Base-by-base conservation (phyloP, 2,797 vertebrate species). In the Acanthopagrus latus region DNA sequence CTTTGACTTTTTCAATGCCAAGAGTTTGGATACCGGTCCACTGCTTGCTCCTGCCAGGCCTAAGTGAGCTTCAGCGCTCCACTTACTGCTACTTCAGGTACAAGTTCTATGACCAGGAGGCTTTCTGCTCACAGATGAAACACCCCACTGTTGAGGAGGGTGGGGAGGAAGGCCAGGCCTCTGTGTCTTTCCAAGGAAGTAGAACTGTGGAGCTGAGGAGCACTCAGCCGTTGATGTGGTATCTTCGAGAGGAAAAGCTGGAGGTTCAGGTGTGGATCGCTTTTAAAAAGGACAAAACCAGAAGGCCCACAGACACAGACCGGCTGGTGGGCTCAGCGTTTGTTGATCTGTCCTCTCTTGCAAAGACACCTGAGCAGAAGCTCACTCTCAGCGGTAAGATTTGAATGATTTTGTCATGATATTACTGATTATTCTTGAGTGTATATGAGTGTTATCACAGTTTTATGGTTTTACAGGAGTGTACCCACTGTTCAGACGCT, bases 201-300 rank as follows among this genome's bases (percentile, higher is more conserved):
- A 91, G 71, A 71, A 93, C 84, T 20, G 75, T 96, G 77, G 92
- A 95, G 70, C 90, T 99, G 18, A 90, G 81, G 23, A 90, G 83
- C 77, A 94, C 93, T 62, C 97, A 92, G 65, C 96, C 97, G 0
- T 91, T 99, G 60, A 82, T 91, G 55, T 99, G 97, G 97, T 99
- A 98, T 90, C 93, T 99, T 58, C 93, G 93, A 68, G 97, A 99
- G 84, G 97, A 99, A 84, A 95, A 65, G 64, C 78, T 99, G 68
- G 98, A 99, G 88, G 91, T 99, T 71, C 98, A 99, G 88, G 88
- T 98, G 50, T 99, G 98, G 98, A 95, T 96, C 46, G 92, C 97
- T 0, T 97, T 96, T 21, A 95, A 95, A 33, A 97, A 95, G 75
- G 88, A 94, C 47, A 96, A 95, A 66, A 83, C 80, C 1, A 94